Evolutionary conservation across 2,888 invertebrate species (phyloP).

Genomic region (Lysandra bellargus): DNA sequence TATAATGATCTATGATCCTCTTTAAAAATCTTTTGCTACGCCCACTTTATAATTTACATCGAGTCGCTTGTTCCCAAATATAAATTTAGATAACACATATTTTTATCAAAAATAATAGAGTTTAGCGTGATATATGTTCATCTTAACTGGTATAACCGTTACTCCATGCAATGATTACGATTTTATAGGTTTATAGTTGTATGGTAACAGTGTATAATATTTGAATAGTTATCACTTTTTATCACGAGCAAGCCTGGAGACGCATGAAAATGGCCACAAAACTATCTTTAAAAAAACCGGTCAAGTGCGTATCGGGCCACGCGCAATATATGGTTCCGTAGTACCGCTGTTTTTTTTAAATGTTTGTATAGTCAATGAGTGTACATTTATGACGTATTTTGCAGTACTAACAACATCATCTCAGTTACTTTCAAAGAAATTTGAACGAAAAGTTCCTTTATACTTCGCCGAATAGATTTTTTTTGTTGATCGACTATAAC

Average conservation of each 20-base stretch:
- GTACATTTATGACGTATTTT: no score
- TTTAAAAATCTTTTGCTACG: slow-evolving; percentile 41
- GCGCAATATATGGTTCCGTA: no score
- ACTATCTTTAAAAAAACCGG: neutral
- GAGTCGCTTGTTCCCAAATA: slow-evolving; percentile 44
- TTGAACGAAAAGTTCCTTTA: no score
- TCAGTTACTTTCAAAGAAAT: no score
- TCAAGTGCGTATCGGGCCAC: no score
- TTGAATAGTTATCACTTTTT: slow-evolving; percentile 21
- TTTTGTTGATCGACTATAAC: no score
- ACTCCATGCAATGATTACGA: slow-evolving; percentile 1
- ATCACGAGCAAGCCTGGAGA: neutral
- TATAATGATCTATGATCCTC: neutral
- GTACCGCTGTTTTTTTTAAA: no score
- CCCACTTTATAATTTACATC: slow-evolving; percentile 47
- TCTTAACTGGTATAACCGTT: slow-evolving; percentile 3
- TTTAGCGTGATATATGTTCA: slow-evolving; percentile 7
- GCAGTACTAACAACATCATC: no score
- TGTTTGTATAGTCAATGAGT: no score
- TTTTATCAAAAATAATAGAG: neutral
- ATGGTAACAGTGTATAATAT: neutral
- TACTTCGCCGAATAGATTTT: no score
- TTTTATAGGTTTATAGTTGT: neutral
- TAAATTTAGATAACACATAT: slow-evolving; percentile 19
- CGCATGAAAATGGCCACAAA: neutral